A percentile compares a stretch with the other conserved stretches of the same genome.
Evolutionary conservation across 2,888 invertebrate species (phyloP).

Genomic region (Muscina levida): DNA sequence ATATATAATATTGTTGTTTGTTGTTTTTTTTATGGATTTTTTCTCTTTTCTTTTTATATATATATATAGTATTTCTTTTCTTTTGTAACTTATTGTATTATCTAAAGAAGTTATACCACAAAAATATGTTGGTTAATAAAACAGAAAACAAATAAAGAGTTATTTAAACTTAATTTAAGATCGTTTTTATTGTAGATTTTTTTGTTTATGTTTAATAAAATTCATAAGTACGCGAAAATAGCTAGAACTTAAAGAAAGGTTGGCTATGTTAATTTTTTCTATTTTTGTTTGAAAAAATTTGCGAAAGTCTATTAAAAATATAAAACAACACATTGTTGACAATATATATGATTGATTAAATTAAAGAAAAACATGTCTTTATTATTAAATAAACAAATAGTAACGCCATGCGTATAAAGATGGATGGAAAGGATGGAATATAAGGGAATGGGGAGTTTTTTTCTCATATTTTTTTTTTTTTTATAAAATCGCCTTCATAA

Average conservation of each 20-base stretch:
- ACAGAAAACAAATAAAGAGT: conserved; percentile 9
- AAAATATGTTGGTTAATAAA: conserved; percentile 37
- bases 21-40: conserved; percentile 25
- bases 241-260: conserved; percentile 29
- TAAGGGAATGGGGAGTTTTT: too few species aligned
- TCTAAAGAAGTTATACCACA: conserved; percentile 53
- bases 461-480: too few species aligned
- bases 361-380: conserved; percentile 40
- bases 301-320: conserved; percentile 11
- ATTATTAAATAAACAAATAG: conserved; percentile 17
- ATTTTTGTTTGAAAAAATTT: conserved; percentile 16
- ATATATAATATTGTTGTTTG: conserved; percentile 35
- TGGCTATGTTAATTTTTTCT: not conserved
- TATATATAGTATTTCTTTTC: conserved; percentile 12
- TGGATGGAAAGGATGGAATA: conserved; percentile 13
- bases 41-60: conserved; percentile 19
- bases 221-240: conserved; percentile 55
- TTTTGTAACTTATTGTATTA: conserved; percentile 53
- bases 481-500: too few species aligned
- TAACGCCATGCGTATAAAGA: conserved; percentile 42
- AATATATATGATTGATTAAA: conserved; percentile 1
- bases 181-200: conserved; percentile 14
- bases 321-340: conserved; percentile 2
- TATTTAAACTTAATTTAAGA: conserved; percentile 37
- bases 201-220: conserved; percentile 42